Percentiles rank a stretch among this genome's conserved stretches.
Evolutionary conservation across 2,797 vertebrate species (phyloP).

Genomic region (Chloroceryle inda): DNA sequence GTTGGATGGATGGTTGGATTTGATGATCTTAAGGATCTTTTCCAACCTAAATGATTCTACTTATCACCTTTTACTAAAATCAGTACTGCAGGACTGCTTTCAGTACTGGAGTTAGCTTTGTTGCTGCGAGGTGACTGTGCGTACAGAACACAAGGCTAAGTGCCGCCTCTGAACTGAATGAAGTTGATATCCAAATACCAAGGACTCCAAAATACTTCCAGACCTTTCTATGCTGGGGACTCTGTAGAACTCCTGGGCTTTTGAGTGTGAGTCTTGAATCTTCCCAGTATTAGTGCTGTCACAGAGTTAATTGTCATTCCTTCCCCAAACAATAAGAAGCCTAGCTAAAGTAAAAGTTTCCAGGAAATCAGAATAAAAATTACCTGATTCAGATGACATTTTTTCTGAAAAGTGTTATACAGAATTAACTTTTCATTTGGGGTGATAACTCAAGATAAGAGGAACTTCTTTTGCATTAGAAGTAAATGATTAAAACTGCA

Average conservation of each 20-base stretch:
- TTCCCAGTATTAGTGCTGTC: not conserved
- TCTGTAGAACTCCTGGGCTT: not conserved
- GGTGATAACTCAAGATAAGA: not conserved
- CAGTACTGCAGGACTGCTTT: not conserved
- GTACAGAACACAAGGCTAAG: not conserved
- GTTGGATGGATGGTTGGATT: not conserved
- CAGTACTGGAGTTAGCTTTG: not conserved
- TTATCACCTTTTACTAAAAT: not conserved
- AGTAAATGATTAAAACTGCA: not conserved
- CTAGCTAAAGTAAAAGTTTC: not conserved
- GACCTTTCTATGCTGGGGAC: rapidly evolving
- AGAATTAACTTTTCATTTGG: conserved; percentile 3
- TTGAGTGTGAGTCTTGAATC: not conserved
- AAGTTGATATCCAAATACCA: not conserved
- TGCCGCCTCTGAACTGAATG: not conserved
- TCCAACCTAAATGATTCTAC: not conserved
- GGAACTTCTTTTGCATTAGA: not conserved
- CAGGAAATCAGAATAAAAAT: not conserved
- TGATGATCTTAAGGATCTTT: not conserved
- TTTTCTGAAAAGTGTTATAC: not conserved
- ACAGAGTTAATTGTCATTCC: not conserved
- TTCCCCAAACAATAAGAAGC: not conserved
- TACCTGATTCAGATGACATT: not conserved
- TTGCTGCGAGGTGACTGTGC: not conserved
- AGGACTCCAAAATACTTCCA: not conserved